These are phyloP conservation scores for Lasioglossum zephyrum DNA, from an alignment of 2,888 invertebrate species.

Conservation along the genomic window DNA sequence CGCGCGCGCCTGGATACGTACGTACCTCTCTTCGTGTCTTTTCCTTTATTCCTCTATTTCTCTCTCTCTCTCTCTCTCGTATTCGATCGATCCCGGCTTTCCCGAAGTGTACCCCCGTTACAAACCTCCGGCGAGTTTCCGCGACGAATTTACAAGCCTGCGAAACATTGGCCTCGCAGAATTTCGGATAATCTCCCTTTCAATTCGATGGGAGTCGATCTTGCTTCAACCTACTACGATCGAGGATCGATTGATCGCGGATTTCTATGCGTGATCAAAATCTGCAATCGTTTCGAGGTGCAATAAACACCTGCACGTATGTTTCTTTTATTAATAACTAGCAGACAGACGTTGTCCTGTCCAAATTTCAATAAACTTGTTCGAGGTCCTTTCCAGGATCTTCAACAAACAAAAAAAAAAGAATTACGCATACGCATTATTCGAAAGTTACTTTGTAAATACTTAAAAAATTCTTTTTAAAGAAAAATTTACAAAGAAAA, in stretches of 20 bases:
- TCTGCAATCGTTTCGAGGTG: background rate
- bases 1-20: background rate
- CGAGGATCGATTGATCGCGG: background rate
- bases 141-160: constrained; percentile 9
- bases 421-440: too few relatives aligned
- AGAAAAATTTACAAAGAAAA: too few relatives aligned
- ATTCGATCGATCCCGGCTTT: constrained; percentile 6
- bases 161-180: background rate
- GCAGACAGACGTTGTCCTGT: too few relatives aligned
- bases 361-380: too few relatives aligned
- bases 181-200: background rate
- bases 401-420: too few relatives aligned
- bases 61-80: background rate
- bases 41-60: background rate
- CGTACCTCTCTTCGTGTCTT: background rate
- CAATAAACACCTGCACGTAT: background rate
- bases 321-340: background rate
- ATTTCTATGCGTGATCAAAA: too few relatives aligned
- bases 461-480: too few relatives aligned
- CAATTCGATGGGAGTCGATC: background rate
- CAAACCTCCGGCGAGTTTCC: background rate
- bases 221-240: background rate
- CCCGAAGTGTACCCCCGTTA: constrained; percentile 6
- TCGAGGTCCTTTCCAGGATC: too few relatives aligned
- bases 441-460: too few relatives aligned